Base-by-base conservation (phyloP, 2,113 vertebrate genomes). In the Platichthys flesus region DNA sequence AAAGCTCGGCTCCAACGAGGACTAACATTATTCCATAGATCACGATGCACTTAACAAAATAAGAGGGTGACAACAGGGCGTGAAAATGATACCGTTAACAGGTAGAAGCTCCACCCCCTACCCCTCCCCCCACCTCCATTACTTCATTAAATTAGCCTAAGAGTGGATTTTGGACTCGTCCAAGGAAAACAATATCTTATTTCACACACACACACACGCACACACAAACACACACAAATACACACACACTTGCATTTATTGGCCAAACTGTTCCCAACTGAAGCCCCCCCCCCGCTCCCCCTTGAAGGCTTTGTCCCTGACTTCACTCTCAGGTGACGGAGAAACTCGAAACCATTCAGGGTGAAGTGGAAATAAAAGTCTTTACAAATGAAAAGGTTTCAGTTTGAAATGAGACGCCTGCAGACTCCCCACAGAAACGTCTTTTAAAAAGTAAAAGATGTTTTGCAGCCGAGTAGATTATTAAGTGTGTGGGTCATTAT, bases 261-360 rank as follows among this genome's bases (percentile, higher is more conserved):
- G 61, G 35, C 10, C 40, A 40, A 63, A 66, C 37, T 15, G 59
- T 68, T 75, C 65, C 71, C 21, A 77, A 68, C 66, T n/a, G 3
- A 74, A 59, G 45, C 2, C 0, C 31, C 57, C 31, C 57, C 24
- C 74, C 18, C 4, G 21, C 9, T 6, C 52, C 21, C 12, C 12
- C 40, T 12, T 12, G 31, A 45, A 81, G 67, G 64, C 42, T 28
- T 31, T 7, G 15, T 54, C 70, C 35, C 24, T 40, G 21, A 87
- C 54, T 40, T 15, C 35, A 12, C 37, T 84, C 80, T 89, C 82
- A 82, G 85, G 79, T 91, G 71, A 89, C 88, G 58, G 15, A 54
- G 72, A 84, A 87, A 90, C 76, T 56, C 31, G 10, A 90, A 76
- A 79, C 86, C 77, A 18, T 67, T 78, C 61, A 80, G 75, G 4